Conservation (phyloP, 2,113 vertebrate species). For the Seriola rivoliana region DNA sequence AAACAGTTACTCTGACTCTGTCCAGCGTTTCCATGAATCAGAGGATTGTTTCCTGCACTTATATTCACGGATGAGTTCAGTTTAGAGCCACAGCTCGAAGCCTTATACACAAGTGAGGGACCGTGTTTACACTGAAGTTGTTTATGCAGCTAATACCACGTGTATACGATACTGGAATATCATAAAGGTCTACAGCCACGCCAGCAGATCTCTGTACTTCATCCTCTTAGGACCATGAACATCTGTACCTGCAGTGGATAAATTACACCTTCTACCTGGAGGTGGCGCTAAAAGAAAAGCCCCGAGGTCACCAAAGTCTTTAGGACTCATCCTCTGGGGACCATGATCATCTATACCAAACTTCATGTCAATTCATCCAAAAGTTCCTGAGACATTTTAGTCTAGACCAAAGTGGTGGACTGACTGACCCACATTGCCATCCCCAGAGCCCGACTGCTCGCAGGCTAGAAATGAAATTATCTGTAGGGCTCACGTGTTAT, state of each 20-base stretch:
- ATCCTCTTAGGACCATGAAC: background rate
- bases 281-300: background rate
- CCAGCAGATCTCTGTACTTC: too few relatives aligned
- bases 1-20: background rate
- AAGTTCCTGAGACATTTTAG: background rate
- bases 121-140: too few relatives aligned
- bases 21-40: background rate
- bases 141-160: too few relatives aligned
- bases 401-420: background rate
- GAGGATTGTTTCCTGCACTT: background rate
- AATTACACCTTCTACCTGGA: background rate
- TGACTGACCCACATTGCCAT: background rate
- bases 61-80: background rate
- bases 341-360: background rate
- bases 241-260: background rate
- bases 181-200: too few relatives aligned
- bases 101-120: too few relatives aligned
- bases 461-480: background rate
- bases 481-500: background rate
- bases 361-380: background rate
- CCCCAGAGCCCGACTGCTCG: background rate
- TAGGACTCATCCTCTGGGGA: background rate
- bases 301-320: background rate
- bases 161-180: too few relatives aligned
- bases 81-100: too few relatives aligned